Evolutionary conservation across 2,888 invertebrate species (phyloP), one percentile per base, ranked within the genome.

Genomic region (Machimus atricapillus): DNA sequence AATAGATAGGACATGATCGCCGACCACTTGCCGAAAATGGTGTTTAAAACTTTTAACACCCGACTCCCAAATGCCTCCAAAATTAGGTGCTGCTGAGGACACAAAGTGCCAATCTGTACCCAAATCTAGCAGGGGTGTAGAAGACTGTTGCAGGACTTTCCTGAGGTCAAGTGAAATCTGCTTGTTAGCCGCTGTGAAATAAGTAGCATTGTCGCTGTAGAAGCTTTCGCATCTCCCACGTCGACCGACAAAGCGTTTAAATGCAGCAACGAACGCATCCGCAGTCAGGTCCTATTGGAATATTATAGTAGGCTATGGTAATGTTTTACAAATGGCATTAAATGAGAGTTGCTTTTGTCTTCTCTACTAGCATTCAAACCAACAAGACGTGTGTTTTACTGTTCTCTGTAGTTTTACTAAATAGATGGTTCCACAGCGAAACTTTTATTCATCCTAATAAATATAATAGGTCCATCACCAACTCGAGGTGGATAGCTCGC

Each of bases 41-140:
- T 37, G 37, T 37, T 37, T 37, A 37, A 37, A 37, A 37, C 37
- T 37, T 87, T 91, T 91, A 4, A 90, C 89, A 7, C 89, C 90
- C 9, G 90, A 89, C 87, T 91, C 91, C 90, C 90, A 90, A 14
- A 90, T 73, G 7, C 90, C 90, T 6, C 91, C 90, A 81, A 90
- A 90, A 86, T 91, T 90, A 0, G 90, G 90, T 14, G 90, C 87
- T 12, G 83, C 79, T 4, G 90, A 89, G 3, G 90, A 90, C 40
- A 89, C 90, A 66, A 91, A 91, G 31, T 90, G 88, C 91, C 91
- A 91, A 0, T 87, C 52, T 4, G 85, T 87, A 1, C 87, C 56
- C 19, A 19, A n/a, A 7, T 79, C 46, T 8, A 46, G 46, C 43
- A 79, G 23, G 7, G 1, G n/a, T 4, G 2, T 4, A 52, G 52